These are phyloP conservation scores for Vidua chalybeata DNA, from an alignment of 2,113 vertebrate genomes.

Conservation along the genomic window DNA sequence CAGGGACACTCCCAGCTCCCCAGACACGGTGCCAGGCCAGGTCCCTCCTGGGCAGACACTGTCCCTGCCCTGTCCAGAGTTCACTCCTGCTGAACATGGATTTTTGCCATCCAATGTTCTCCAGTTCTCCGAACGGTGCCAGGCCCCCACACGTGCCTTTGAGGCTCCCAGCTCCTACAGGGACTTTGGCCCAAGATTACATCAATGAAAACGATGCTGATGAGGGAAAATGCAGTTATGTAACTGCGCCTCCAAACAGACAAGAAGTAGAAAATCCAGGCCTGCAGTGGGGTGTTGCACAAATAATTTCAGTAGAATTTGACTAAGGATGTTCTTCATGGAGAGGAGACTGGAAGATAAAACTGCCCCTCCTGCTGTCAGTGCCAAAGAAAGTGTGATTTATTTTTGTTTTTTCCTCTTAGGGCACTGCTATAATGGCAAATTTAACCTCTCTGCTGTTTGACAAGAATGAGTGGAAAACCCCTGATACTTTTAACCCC, in stretches of 20 bases:
- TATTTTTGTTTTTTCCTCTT: neutral
- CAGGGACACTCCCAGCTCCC: neutral
- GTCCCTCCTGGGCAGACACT: fast-evolving
- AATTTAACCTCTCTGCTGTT: slow-evolving; percentile 75
- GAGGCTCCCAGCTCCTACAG: neutral
- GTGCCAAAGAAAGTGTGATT: neutral
- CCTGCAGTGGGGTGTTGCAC: fast-evolving
- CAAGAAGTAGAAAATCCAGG: neutral
- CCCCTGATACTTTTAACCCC: slow-evolving; percentile 80
- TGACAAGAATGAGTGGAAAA: slow-evolving; percentile 82
- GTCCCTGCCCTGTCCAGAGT: neutral
- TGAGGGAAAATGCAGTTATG: fast-evolving
- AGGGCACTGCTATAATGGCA: slow-evolving; percentile 64
- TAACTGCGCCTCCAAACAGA: neutral
- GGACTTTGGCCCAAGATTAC: neutral
- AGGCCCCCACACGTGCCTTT: fast-evolving
- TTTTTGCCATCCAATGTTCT: neutral
- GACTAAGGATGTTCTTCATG: neutral
- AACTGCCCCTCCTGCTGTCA: neutral
- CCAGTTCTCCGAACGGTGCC: fast-evolving
- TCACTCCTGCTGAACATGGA: neutral
- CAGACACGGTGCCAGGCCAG: fast-evolving
- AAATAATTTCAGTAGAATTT: neutral
- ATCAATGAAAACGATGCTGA: neutral
- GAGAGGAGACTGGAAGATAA: neutral